Conservation (phyloP, 1,140 invertebrate species). For the Chironomus tepperi region DNA sequence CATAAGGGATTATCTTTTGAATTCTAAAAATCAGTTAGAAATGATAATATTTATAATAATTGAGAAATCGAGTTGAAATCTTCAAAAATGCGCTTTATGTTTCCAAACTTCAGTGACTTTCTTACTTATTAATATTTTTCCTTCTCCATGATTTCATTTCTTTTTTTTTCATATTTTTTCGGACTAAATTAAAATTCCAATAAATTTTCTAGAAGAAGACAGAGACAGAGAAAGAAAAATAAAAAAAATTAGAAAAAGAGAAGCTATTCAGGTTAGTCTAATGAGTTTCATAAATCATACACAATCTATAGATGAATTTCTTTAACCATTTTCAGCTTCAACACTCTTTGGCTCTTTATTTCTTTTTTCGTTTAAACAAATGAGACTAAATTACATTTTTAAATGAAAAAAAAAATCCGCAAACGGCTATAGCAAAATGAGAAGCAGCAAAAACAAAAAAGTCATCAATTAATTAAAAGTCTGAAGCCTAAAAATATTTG, state of each 20-base stretch:
- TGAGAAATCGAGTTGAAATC: too few species aligned
- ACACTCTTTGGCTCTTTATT: not conserved
- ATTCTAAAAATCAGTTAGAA: too few species aligned
- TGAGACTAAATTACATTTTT: not conserved
- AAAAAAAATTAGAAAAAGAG: not conserved
- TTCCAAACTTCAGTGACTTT: too few species aligned
- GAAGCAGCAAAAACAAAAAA: slow-evolving; percentile 7
- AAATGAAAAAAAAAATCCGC: not conserved
- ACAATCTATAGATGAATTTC: too few species aligned
- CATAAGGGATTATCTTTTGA: too few species aligned
- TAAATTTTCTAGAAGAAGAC: not conserved
- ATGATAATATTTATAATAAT: too few species aligned
- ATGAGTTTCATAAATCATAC: slow-evolving; percentile 9
- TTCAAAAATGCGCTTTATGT: too few species aligned
- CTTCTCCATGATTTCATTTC: too few species aligned
- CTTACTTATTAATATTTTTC: too few species aligned
- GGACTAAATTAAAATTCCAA: too few species aligned
- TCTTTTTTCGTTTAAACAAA: slow-evolving; percentile 14
- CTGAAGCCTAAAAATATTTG: slow-evolving; percentile 2
- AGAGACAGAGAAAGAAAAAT: not conserved
- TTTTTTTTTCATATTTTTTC: too few species aligned
- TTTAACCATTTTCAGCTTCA: not conserved
- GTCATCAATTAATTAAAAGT: slow-evolving; percentile 20
- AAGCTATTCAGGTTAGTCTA: slow-evolving; percentile 13
- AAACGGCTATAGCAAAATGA: not conserved